These are phyloP conservation scores for Cryptomyrus ogoouensis DNA, from an alignment of 2,113 vertebrate species.

Conservation along the genomic window DNA sequence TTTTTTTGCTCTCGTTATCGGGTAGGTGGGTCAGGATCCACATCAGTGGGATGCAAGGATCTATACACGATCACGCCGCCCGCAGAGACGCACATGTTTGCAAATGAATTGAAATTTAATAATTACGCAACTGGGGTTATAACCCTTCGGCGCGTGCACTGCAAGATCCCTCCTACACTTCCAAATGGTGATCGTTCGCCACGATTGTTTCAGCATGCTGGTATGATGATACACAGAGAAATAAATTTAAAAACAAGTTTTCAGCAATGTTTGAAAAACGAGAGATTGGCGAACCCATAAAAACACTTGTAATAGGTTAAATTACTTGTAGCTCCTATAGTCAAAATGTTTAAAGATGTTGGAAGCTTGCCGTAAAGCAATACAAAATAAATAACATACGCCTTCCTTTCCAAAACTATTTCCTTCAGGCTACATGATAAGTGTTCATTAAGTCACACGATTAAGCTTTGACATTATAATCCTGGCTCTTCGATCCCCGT, in stretches of 20 bases:
- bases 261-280: background rate
- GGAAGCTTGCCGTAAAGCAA: background rate
- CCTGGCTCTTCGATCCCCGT: background rate
- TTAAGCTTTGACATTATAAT: background rate
- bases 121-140: background rate
- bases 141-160: background rate
- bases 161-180: background rate
- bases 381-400: background rate
- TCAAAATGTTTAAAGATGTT: background rate
- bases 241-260: background rate
- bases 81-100: background rate
- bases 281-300: background rate
- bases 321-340: background rate
- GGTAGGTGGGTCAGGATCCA: background rate
- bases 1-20: background rate
- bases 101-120: background rate
- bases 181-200: background rate
- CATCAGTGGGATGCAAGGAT: background rate
- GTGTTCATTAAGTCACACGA: background rate
- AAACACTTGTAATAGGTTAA: background rate
- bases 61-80: background rate
- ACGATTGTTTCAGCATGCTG: background rate
- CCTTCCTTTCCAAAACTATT: background rate
- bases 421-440: constrained; percentile 2
- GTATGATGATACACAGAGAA: background rate